Conservation (phyloP, 2,113 vertebrate species). For the Puntigrus tetrazona region DNA sequence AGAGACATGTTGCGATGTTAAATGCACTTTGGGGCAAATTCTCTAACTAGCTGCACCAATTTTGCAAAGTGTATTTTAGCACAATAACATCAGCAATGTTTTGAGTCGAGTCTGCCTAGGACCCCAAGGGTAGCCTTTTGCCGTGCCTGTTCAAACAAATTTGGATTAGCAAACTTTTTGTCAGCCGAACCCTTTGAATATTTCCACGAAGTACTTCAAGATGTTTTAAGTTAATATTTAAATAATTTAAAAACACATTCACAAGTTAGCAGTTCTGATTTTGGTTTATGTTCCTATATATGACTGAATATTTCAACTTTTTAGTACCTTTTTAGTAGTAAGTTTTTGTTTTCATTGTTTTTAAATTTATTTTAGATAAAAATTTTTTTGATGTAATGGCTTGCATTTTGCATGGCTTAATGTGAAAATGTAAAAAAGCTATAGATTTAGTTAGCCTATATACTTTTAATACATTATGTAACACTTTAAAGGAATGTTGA, state of each 20-base stretch:
- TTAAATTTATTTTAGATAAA: neutral
- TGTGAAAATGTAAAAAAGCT: no score
- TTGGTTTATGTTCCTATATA: neutral
- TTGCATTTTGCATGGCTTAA: neutral
- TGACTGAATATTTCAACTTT: neutral
- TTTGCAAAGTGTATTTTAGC: neutral
- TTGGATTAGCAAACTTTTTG: neutral
- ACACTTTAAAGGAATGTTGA: no score
- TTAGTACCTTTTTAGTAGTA: no score
- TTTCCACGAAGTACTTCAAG: neutral
- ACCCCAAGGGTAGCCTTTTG: neutral
- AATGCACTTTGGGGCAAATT: neutral
- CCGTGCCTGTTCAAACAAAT: neutral
- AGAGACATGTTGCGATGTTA: conserved; percentile 3
- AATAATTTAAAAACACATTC: neutral
- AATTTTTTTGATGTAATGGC: no score
- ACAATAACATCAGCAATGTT: neutral
- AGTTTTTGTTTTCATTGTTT: neutral
- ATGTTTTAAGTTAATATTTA: neutral
- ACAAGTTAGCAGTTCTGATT: neutral
- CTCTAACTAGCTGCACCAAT: neutral
- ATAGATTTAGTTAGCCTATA: no score
- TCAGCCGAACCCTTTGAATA: neutral
- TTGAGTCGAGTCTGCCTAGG: neutral
- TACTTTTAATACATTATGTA: no score